These are phyloP conservation scores for Diaphora mendica DNA, from an alignment of 2,888 invertebrate species.

Conservation along the genomic window DNA sequence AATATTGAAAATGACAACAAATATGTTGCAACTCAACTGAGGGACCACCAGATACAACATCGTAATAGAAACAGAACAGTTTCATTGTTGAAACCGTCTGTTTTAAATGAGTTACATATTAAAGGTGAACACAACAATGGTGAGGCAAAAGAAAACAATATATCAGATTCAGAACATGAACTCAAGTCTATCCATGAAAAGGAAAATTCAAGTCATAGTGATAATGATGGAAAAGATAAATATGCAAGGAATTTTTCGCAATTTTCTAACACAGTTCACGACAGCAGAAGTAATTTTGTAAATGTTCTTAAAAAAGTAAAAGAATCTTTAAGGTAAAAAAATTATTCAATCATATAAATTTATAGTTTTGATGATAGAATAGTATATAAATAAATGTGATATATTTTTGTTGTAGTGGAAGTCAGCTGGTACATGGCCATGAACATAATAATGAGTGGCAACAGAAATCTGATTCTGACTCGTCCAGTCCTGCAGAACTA, in stretches of 20 bases:
- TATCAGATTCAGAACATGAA: slow-evolving; percentile 77
- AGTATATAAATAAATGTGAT: neutral
- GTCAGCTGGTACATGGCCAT: slow-evolving; percentile 49
- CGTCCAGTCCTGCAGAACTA: slow-evolving; percentile 59
- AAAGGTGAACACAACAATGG: slow-evolving; percentile 74
- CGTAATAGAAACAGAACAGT: slow-evolving; percentile 69
- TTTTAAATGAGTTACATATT: slow-evolving; percentile 80
- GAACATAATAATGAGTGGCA: slow-evolving; percentile 66
- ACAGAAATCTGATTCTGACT: slow-evolving; percentile 73
- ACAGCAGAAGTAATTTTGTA: slow-evolving; percentile 76
- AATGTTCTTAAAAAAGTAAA: slow-evolving; percentile 81
- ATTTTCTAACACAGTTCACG: slow-evolving; percentile 66
- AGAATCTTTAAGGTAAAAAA: slow-evolving; percentile 76
- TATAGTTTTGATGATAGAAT: neutral
- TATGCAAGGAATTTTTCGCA: slow-evolving; percentile 68
- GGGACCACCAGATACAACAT: slow-evolving; percentile 78
- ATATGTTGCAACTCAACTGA: slow-evolving; percentile 78
- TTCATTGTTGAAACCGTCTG: slow-evolving; percentile 81
- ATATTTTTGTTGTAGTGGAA: slow-evolving; percentile 52
- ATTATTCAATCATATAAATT: neutral
- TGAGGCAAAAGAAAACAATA: slow-evolving; percentile 60
- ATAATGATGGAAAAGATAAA: slow-evolving; percentile 69
- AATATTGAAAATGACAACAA: slow-evolving; percentile 79
- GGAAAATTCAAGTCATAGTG: slow-evolving; percentile 74
- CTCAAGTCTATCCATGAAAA: slow-evolving; percentile 71